These are phyloP conservation scores for Oriolus oriolus DNA, from an alignment of 2,113 vertebrate species.

Conservation along the genomic window DNA sequence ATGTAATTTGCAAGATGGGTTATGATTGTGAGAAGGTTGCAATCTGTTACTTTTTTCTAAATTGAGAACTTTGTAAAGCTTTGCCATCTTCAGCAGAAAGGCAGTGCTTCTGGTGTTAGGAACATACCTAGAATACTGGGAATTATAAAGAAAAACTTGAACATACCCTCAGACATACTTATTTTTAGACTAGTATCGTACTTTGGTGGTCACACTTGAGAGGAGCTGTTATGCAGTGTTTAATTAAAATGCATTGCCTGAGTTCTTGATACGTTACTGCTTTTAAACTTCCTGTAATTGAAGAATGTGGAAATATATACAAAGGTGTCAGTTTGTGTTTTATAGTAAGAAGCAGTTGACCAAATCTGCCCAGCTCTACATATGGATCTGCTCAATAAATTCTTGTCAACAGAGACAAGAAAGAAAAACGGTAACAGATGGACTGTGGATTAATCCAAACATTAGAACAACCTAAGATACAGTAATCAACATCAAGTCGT, in stretches of 20 bases:
- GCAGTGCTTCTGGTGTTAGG: not conserved
- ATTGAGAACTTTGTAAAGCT: not conserved
- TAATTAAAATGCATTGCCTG: not conserved
- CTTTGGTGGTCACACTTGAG: not conserved
- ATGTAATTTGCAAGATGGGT: not conserved
- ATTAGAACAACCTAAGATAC: not conserved
- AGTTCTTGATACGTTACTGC: not conserved
- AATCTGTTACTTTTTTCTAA: not conserved
- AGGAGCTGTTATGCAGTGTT: not conserved
- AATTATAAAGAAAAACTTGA: not conserved
- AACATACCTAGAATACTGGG: not conserved
- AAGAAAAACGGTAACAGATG: slow-evolving; percentile 46
- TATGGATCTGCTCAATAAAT: not conserved
- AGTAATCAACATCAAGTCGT: not conserved
- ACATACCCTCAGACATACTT: not conserved
- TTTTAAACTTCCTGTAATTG: not conserved
- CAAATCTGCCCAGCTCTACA: not conserved
- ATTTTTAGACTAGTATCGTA: not conserved
- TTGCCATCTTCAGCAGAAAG: not conserved
- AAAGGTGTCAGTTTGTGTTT: not conserved
- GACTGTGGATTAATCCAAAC: slow-evolving; percentile 41
- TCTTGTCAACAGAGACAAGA: not conserved
- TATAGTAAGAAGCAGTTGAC: not conserved
- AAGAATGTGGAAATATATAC: not conserved
- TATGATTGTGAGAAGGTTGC: not conserved